A percentile compares a stretch with the other conserved stretches of the same genome.
Conservation (phyloP, 1,140 invertebrate genomes). For the Drosophila melanica region DNA sequence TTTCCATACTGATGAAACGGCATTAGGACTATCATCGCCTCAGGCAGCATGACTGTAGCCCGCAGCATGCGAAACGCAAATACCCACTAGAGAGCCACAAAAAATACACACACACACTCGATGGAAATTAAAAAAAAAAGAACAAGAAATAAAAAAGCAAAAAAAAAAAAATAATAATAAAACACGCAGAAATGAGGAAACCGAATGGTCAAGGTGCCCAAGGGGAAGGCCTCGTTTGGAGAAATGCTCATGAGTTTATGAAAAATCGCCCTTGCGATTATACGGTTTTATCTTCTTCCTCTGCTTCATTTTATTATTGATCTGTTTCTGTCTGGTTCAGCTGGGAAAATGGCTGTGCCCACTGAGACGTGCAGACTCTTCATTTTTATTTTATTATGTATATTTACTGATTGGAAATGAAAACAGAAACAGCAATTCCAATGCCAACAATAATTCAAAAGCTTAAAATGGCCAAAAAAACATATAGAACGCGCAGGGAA, state of each 20-base stretch:
- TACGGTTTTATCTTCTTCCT: constrained; percentile 1
- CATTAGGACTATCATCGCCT: constrained; percentile 61
- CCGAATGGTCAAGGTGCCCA: constrained; percentile 58
- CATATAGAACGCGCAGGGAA: too few species aligned
- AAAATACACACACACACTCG: constrained; percentile 43
- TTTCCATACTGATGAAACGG: constrained; percentile 67
- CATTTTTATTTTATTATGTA: constrained; percentile 53
- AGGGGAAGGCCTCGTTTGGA: constrained; percentile 46
- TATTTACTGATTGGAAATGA: constrained; percentile 69
- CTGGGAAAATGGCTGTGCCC: constrained; percentile 47
- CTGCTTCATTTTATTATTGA: constrained; percentile 13
- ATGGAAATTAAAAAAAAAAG: constrained; percentile 20
- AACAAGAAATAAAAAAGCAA: constrained; percentile 22
- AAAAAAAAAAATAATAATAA: constrained; percentile 28
- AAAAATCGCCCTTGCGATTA: constrained; percentile 26
- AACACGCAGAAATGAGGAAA: constrained; percentile 43
- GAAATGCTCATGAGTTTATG: constrained; percentile 24
- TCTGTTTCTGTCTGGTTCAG: constrained; percentile 30
- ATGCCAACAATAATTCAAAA: constrained; percentile 65
- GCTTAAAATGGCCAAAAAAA: constrained; percentile 50
- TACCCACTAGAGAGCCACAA: constrained; percentile 47
- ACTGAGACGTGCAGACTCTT: constrained; percentile 32
- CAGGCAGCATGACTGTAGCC: constrained; percentile 66
- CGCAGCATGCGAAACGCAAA: constrained; percentile 61
- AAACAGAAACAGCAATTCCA: constrained; percentile 68